A percentile compares a stretch with the other conserved stretches of the same genome.
These are phyloP conservation scores for Eupithecia dodoneata DNA, from an alignment of 2,888 invertebrate genomes.

Conservation along the genomic window DNA sequence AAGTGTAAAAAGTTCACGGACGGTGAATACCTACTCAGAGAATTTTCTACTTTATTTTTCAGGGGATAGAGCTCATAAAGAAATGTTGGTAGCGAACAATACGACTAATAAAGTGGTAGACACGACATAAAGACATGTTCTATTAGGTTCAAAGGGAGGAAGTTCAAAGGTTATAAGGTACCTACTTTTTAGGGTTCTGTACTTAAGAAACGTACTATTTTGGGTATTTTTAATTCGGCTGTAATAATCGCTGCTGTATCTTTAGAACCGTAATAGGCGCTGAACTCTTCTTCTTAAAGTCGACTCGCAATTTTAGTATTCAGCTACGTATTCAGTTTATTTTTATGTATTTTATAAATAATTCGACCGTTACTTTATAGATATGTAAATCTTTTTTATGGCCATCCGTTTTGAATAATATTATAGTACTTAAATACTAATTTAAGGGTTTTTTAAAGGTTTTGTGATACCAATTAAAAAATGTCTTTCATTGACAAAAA, in stretches of 20 bases:
- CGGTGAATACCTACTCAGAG: constrained; percentile 3
- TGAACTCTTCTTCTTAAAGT: not conserved
- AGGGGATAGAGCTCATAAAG: constrained; percentile 9
- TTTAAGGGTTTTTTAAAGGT: too few relatives aligned
- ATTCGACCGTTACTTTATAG: too few relatives aligned
- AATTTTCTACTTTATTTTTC: constrained; percentile 11
- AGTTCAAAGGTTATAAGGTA: constrained; percentile 8
- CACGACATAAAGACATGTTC: constrained; percentile 15
- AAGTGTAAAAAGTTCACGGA: constrained; percentile 41
- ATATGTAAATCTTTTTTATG: too few relatives aligned
- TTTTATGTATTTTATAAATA: too few relatives aligned
- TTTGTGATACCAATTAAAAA: too few relatives aligned
- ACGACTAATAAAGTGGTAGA: constrained; percentile 26
- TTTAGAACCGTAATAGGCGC: not conserved
- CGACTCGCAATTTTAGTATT: not conserved
- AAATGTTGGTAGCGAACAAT: constrained; percentile 11
- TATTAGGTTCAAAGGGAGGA: not conserved
- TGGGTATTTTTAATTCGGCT: not conserved
- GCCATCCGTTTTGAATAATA: too few relatives aligned
- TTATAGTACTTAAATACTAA: too few relatives aligned
- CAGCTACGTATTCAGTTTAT: too few relatives aligned
- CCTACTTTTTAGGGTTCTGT: not conserved
- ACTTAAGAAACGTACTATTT: not conserved
- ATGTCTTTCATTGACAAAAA: not conserved
- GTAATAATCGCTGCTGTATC: not conserved